Conservation (phyloP, 2,797 vertebrate genomes). For the Myotis pilosus region DNA sequence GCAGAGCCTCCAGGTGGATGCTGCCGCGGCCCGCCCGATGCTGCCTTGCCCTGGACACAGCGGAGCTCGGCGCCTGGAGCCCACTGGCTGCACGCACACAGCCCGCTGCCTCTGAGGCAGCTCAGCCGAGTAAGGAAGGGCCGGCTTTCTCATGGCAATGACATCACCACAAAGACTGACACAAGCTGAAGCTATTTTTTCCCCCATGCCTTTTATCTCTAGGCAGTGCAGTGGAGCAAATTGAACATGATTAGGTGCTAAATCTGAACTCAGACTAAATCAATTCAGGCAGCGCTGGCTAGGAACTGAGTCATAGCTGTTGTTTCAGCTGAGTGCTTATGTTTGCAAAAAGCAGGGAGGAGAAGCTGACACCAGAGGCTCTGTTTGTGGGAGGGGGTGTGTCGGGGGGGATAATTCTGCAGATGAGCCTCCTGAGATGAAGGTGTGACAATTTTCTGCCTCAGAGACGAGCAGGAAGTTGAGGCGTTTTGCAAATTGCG, state of each 20-base stretch:
- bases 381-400: neutral
- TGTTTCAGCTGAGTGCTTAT: slow-evolving; percentile 82
- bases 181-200: slow-evolving; percentile 81
- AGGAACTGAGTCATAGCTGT: slow-evolving; percentile 84
- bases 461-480: slow-evolving; percentile 55
- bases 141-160: slow-evolving; percentile 83
- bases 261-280: slow-evolving; percentile 86
- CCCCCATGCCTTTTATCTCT: slow-evolving; percentile 84
- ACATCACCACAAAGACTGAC: slow-evolving; percentile 89
- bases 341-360: slow-evolving; percentile 75
- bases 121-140: slow-evolving; percentile 78
- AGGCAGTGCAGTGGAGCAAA: slow-evolving; percentile 87
- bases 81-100: slow-evolving; percentile 64
- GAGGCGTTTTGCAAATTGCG: slow-evolving; percentile 60
- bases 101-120: slow-evolving; percentile 78
- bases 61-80: slow-evolving; percentile 69
- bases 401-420: slow-evolving; percentile 51
- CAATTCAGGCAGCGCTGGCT: slow-evolving; percentile 82
- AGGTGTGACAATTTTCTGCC: slow-evolving; percentile 44
- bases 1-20: slow-evolving; percentile 61
- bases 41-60: slow-evolving; percentile 34
- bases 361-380: slow-evolving; percentile 72
- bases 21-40: slow-evolving; percentile 56
- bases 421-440: slow-evolving; percentile 61
- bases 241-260: slow-evolving; percentile 88